Conservation (phyloP, 2,888 invertebrate genomes). For the Auanema freiburgensis region DNA sequence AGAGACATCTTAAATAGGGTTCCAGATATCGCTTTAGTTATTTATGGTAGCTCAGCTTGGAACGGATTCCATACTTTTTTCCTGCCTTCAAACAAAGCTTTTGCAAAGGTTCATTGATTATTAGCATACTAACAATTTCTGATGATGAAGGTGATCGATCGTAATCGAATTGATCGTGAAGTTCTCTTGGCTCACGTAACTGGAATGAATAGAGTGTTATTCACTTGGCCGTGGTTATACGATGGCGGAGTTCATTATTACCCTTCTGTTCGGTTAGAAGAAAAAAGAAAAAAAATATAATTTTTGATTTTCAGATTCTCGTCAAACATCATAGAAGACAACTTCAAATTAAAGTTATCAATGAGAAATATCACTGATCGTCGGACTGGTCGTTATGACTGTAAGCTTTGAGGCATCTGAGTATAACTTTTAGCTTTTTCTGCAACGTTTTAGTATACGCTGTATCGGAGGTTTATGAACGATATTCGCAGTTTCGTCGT, state of each 20-base stretch:
- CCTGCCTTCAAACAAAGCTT: slow-evolving; percentile 63
- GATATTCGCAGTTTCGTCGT: slow-evolving; percentile 61
- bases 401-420: too few relatives aligned
- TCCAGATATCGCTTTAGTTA: slow-evolving; percentile 63
- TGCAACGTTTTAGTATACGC: slow-evolving; percentile 56
- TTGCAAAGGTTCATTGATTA: slow-evolving; percentile 48
- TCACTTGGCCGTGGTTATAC: slow-evolving; percentile 64
- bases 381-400: slow-evolving; percentile 60
- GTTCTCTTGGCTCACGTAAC: slow-evolving; percentile 64
- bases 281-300: neutral
- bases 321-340: slow-evolving; percentile 63
- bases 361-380: slow-evolving; percentile 64
- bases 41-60: slow-evolving; percentile 60
- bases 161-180: slow-evolving; percentile 61
- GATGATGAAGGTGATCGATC: slow-evolving; percentile 51
- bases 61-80: slow-evolving; percentile 65
- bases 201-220: slow-evolving; percentile 61
- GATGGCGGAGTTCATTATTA: slow-evolving; percentile 64
- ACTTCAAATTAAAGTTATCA: slow-evolving; percentile 62
- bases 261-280: slow-evolving; percentile 49
- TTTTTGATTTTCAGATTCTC: slow-evolving; percentile 49
- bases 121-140: too few relatives aligned
- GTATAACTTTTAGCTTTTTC: too few relatives aligned
- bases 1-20: slow-evolving; percentile 61
- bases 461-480: slow-evolving; percentile 64